These are phyloP conservation scores for Lasiommata megera DNA, from an alignment of 2,888 invertebrate genomes.

Conservation along the genomic window DNA sequence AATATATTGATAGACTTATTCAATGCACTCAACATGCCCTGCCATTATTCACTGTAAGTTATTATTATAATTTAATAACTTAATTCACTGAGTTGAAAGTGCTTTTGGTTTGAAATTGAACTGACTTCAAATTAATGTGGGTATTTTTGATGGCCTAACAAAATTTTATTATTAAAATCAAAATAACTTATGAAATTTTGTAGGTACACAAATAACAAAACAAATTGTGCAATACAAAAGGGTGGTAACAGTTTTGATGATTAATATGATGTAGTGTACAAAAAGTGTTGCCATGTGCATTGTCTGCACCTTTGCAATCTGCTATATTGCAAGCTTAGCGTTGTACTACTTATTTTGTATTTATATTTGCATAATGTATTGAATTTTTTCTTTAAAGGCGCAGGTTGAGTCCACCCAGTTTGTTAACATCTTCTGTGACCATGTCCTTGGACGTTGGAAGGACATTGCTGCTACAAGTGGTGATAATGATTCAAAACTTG, in stretches of 20 bases:
- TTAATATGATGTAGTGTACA: too few relatives aligned
- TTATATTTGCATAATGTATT: neutral
- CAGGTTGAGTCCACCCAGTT: slow-evolving; percentile 93
- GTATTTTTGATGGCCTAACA: too few relatives aligned
- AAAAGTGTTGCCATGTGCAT: too few relatives aligned
- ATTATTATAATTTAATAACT: neutral
- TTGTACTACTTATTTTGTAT: neutral
- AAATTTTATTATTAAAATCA: too few relatives aligned
- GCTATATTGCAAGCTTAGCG: neutral
- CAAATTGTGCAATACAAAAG: too few relatives aligned
- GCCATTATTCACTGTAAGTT: slow-evolving; percentile 93
- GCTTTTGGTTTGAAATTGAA: too few relatives aligned
- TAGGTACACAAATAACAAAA: too few relatives aligned
- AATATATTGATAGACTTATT: slow-evolving; percentile 88
- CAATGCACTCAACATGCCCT: slow-evolving; percentile 93
- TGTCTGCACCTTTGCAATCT: too few relatives aligned
- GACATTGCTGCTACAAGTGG: slow-evolving; percentile 83
- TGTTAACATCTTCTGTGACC: slow-evolving; percentile 90
- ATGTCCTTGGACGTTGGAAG: slow-evolving; percentile 89
- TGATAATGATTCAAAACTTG: slow-evolving; percentile 85
- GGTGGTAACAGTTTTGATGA: too few relatives aligned
- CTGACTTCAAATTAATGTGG: too few relatives aligned
- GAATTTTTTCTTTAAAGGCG: slow-evolving; percentile 71
- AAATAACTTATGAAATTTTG: too few relatives aligned
- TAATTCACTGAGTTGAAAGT: neutral